Conservation (phyloP, 2,113 vertebrate genomes). For the Ciconia boyciana region DNA sequence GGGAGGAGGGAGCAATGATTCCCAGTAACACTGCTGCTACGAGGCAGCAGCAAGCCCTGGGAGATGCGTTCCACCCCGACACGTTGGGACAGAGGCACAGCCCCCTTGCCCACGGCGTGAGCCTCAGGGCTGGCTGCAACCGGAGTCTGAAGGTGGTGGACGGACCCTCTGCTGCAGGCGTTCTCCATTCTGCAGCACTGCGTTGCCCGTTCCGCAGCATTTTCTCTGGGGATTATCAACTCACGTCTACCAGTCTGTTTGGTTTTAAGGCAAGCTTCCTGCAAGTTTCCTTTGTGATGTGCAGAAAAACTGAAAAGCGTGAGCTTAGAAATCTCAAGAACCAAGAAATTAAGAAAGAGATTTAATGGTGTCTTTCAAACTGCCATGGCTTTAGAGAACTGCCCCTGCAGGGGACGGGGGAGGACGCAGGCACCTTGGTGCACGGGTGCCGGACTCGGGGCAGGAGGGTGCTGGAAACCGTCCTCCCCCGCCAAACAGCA, state of each 20-base stretch:
- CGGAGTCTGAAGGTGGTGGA: not conserved
- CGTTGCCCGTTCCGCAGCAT: too few species aligned
- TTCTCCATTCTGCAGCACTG: not conserved
- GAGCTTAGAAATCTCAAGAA: not conserved
- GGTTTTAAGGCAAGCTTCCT: not conserved
- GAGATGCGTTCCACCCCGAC: not conserved
- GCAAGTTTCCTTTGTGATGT: not conserved
- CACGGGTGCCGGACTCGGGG: fast-evolving
- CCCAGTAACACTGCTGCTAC: too few species aligned
- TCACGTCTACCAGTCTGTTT: not conserved
- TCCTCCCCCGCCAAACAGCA: not conserved
- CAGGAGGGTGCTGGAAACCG: not conserved
- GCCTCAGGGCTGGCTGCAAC: not conserved
- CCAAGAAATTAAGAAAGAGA: not conserved
- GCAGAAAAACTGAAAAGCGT: not conserved
- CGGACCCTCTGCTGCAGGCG: not conserved
- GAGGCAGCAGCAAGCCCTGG: not conserved
- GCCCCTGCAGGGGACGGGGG: not conserved
- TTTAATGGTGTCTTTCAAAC: not conserved
- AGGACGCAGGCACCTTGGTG: not conserved
- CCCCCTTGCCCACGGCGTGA: fast-evolving
- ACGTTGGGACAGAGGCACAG: fast-evolving
- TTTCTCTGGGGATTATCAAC: not conserved
- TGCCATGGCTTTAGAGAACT: not conserved
- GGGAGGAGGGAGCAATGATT: fast-evolving